Evolutionary conservation across 1,140 invertebrate species (phyloP), one percentile per base, ranked within the genome.

Genomic region (Papilio xuthus): DNA sequence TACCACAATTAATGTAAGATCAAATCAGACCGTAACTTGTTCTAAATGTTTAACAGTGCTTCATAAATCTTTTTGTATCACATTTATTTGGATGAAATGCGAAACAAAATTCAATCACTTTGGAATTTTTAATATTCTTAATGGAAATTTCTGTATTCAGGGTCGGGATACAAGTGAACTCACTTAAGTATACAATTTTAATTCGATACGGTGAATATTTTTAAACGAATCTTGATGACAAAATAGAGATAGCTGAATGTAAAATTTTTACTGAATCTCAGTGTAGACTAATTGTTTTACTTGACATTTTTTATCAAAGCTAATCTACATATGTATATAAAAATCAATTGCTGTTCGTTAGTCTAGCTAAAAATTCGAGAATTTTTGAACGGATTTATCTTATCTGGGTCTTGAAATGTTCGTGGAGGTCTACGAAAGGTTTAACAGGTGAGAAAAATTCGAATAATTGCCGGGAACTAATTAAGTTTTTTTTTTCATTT

Each of bases 141-240:
- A 72, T 72, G 20, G 41, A 72, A 13, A 18, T 20, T 41, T 44
- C 20, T 32, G 9, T 72, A 72, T 72, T 72, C n/a, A 75, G 73
- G 32, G 32, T 75, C n/a, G 73, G 32, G 26, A 47, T 60, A 75
- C 73, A 75, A 75, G 50, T 60, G 18, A 60, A 75, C 37, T 50
- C 73, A 75, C 73, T 75, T 75, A 75, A 75, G 73, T 60, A 26
- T 75, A 28, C 26, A 74, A 72, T 72, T 72, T 42, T 72, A 72
- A 44, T 47, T 18, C 20, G 70, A 47, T 44, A 37, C 2, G 69
- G 69, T 12, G 69, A 37, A n/a, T n/a, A 41, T 71, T 71, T 71
- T 71, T 28, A 71, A 71, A n/a, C n/a, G n/a, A 56, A 20, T 56
- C 50, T 26, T 60, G 8, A 26, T 60, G 4, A n/a, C n/a, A 6